phyloP scores from a whole-genome alignment of 2,113 vertebrate genomes.

The Amphiprion percula region DNA sequence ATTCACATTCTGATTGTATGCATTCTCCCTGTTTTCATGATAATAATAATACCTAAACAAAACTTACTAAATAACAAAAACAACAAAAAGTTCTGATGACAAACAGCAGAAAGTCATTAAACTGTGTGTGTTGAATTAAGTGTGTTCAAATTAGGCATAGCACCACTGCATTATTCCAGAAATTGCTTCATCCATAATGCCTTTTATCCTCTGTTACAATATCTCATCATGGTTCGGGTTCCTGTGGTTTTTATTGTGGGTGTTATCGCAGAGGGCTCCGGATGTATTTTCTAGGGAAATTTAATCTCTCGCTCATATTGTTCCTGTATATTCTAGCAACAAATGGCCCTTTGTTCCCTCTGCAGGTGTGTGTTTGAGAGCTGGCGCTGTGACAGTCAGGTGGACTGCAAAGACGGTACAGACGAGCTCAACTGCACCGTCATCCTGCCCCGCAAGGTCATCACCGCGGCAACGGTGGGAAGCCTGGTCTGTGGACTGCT shows the following conservation, averaged over 20 bases:
- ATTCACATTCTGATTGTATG: too few relatives aligned
- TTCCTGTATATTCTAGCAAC: not conserved
- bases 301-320: not conserved
- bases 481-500: slow-evolving; percentile 92
- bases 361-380: slow-evolving; percentile 92
- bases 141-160: too few relatives aligned
- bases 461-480: slow-evolving; percentile 91
- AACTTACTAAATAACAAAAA: too few relatives aligned
- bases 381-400: slow-evolving; percentile 93
- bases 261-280: too few relatives aligned
- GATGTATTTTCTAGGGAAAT: not conserved
- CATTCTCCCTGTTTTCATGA: too few relatives aligned
- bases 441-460: slow-evolving; percentile 91
- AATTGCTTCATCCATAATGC: not conserved
- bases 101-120: too few relatives aligned
- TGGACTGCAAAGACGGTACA: slow-evolving; percentile 90
- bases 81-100: too few relatives aligned
- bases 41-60: too few relatives aligned
- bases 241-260: not conserved
- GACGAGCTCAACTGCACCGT: slow-evolving; percentile 91
- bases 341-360: slow-evolving; percentile 15
- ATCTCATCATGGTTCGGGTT: not conserved
- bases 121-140: too few relatives aligned
- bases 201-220: not conserved
- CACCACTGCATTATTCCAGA: too few relatives aligned